Base-by-base conservation (phyloP, 2,888 invertebrate species). In the Drosophila sordidula region DNA sequence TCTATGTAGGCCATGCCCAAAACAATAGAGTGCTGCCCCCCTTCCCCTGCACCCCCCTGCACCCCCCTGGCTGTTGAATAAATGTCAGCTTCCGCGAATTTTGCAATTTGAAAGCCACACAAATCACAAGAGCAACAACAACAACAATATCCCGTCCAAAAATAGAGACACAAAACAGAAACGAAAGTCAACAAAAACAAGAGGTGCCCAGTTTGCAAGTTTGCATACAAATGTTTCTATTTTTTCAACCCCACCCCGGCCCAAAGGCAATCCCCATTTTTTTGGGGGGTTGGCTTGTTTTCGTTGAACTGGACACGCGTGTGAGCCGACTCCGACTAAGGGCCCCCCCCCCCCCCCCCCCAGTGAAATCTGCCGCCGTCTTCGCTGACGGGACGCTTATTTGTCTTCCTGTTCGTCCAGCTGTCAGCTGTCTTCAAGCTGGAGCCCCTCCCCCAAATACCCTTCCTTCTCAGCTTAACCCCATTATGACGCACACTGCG, bases 101-200 rank as follows among this genome's bases (percentile, higher is more conserved):
- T 82, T 52, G 80, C 89, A 83, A 88, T 88, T 84, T 88, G 80
- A 88, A 86, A 86, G 87, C 84, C 84, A 83, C 87, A 84, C 84
- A 84, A 84, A 86, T 85, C 87, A 80, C 81, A 84, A 80, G 51
- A 69, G 51, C 61, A 72, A 50, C 61, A 61, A 50, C 63, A 65
- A 49, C 54, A 69, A 38, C 64, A 62, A 55, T 58, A 70, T 14
- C 18, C 18, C 18, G 45, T 9, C 29, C 18, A 50, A 49, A 22
- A 50, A 57, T 36, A 56, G 32, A 50, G 36, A 49, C 49, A 34
- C 62, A 57, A 75, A 73, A 66, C 54, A 61, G 54, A 61, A 62
- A 52, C 62, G 67, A 67, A 76, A 71, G 77, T 75, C 77, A 77
- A 72, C 62, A 45, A 56, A 71, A 67, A 72, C 75, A 72, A 49